Percentiles rank a stretch among this genome's conserved stretches.
phyloP scores from a whole-genome alignment of 1,140 invertebrate genomes.

The Lutraria rhynchaena region DNA sequence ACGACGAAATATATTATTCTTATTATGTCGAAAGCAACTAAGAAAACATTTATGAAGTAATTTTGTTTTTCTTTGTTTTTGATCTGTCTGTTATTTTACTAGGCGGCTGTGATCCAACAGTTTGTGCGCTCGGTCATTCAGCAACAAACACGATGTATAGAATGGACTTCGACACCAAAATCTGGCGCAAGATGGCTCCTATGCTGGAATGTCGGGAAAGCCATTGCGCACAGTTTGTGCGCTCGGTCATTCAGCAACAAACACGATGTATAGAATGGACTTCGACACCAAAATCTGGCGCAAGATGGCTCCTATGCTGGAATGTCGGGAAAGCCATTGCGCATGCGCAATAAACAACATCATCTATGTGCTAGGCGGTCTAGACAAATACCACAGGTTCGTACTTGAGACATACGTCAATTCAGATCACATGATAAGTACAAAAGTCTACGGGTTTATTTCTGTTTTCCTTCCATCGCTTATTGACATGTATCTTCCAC shows the following conservation, averaged over 20 bases:
- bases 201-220: slow-evolving; percentile 22
- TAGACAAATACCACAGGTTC: slow-evolving; percentile 23
- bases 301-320: neutral
- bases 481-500: no score
- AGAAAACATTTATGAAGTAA: no score
- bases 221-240: slow-evolving; percentile 20
- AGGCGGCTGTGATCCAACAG: slow-evolving; percentile 23
- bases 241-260: neutral
- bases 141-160: slow-evolving; percentile 1
- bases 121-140: no score
- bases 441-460: no score
- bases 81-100: neutral
- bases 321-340: slow-evolving; percentile 29
- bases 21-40: no score
- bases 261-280: slow-evolving; percentile 6
- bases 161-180: slow-evolving; percentile 12
- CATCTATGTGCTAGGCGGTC: slow-evolving; percentile 31
- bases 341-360: slow-evolving; percentile 20
- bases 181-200: neutral
- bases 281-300: slow-evolving; percentile 9
- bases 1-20: no score
- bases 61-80: neutral
- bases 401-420: no score
- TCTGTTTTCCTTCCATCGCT: no score
- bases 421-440: no score